Evolutionary conservation across 1,140 invertebrate genomes (phyloP), one percentile per base, ranked within the genome.

Genomic region (Brachionus asplanchnoidis): DNA sequence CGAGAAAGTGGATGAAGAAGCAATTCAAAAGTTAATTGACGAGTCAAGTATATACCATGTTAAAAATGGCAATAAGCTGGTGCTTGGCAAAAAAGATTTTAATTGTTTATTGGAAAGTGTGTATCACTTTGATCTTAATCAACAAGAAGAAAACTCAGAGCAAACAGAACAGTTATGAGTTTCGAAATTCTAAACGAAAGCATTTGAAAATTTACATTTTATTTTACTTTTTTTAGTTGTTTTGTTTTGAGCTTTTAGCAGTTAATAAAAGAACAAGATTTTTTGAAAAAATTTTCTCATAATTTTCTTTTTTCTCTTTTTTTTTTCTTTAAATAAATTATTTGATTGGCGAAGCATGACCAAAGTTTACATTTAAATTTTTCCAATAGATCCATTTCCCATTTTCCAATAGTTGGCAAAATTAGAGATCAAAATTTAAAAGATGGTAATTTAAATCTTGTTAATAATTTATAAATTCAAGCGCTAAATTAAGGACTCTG

Each of bases 41-140:
- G 17, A 73, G 40, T 73, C 68, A 20, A 73, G 68, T 73, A 73
- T 73, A 17, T 44, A 42, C 23, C 26, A 28, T 68, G 4, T 32
- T 12, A 20, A 28, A 7, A 0, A 0, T 40, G 40, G 36, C 32
- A 20, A 73, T 40, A 73, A 44, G 9, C 3, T 73, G 17, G 68
- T 73, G 4, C 40, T 73, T 42, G 40, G 40, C 20, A 40, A 40
- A 42, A 0, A 73, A 8, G 68, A 73, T 73, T 73, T 73, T 42
- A 73, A 73, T 73, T 73, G 68, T 20, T 73, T 73, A 40, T 42
- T 73, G 20, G 68, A 73, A 42, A 73, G 32, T 42, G 40, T 73
- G 32, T 73, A 40, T 73, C 68, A 73, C 23, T 73, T 73, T 42
- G 68, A 73, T 40, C 36, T 73, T 42, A 73, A 73, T 73, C 17